Evolutionary conservation across 2,113 vertebrate species (phyloP).

Genomic region (Bambusicola thoracicus): DNA sequence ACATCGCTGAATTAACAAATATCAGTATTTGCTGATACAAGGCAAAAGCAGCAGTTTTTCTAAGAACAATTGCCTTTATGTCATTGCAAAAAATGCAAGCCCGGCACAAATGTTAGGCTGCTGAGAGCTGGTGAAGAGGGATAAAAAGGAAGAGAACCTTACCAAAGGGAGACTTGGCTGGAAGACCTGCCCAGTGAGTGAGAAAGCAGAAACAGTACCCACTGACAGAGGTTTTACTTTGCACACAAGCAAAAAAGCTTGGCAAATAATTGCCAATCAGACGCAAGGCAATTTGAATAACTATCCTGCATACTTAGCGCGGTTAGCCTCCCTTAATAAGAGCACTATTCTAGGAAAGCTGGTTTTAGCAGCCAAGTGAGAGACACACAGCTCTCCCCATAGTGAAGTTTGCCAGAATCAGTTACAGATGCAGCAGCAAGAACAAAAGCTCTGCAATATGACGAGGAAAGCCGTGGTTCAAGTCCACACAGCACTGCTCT

Average conservation of each 20-base stretch:
- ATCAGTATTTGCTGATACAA: neutral
- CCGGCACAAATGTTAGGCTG: neutral
- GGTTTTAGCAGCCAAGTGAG: neutral
- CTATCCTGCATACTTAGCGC: neutral
- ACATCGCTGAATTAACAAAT: neutral
- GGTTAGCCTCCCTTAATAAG: neutral
- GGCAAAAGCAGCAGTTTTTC: neutral
- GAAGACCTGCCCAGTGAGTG: neutral
- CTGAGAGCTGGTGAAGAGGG: neutral
- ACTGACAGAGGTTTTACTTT: neutral
- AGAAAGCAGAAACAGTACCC: neutral
- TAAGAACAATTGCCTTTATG: neutral
- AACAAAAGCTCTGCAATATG: neutral
- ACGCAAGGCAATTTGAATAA: neutral
- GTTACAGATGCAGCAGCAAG: neutral
- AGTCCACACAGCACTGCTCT: neutral
- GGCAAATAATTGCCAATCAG: neutral
- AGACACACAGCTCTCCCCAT: neutral
- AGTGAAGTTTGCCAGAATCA: neutral
- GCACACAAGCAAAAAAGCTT: neutral
- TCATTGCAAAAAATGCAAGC: neutral
- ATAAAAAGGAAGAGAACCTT: neutral
- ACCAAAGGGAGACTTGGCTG: neutral
- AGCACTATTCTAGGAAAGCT: neutral
- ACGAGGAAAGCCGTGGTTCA: neutral